Conservation (phyloP, 2,113 vertebrate species). For the Nesoenas mayeri region DNA sequence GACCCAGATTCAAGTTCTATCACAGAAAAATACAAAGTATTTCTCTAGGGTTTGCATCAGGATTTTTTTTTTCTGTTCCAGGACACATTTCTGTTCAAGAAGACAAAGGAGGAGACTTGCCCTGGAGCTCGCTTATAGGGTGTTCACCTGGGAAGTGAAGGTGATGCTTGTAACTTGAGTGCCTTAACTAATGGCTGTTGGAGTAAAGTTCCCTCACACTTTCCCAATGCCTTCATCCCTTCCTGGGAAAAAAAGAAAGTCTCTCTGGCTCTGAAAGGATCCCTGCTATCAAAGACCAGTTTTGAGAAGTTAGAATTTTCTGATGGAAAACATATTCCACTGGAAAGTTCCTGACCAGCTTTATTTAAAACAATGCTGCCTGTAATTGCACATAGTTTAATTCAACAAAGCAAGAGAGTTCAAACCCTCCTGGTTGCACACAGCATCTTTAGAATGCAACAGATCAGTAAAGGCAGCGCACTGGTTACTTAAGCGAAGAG, state of each 20-base stretch:
- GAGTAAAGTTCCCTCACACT: not conserved
- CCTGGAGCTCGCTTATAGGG: not conserved
- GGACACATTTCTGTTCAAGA: not conserved
- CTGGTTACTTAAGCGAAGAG: not conserved
- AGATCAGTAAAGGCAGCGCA: not conserved
- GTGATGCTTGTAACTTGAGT: not conserved
- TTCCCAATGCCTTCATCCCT: not conserved
- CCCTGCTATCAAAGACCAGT: not conserved
- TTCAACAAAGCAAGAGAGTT: not conserved
- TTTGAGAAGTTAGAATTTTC: not conserved
- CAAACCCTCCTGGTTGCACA: not conserved
- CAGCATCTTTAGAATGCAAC: not conserved
- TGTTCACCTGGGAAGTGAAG: not conserved
- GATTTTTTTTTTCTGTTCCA: not conserved
- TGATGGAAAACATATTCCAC: not conserved
- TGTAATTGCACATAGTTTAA: not conserved
- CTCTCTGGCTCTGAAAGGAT: not conserved
- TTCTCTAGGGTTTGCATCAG: not conserved
- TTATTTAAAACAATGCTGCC: not conserved
- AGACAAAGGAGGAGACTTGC: not conserved
- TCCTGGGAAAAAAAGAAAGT: not conserved
- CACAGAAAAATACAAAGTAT: not conserved
- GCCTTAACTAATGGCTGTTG: not conserved
- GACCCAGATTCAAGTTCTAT: slow-evolving; percentile 8
- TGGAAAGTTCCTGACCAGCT: not conserved